Percentiles rank a stretch among this genome's conserved stretches.
These are phyloP conservation scores for Meteorus sp. DNA, from an alignment of 1,140 invertebrate genomes.

Conservation along the genomic window DNA sequence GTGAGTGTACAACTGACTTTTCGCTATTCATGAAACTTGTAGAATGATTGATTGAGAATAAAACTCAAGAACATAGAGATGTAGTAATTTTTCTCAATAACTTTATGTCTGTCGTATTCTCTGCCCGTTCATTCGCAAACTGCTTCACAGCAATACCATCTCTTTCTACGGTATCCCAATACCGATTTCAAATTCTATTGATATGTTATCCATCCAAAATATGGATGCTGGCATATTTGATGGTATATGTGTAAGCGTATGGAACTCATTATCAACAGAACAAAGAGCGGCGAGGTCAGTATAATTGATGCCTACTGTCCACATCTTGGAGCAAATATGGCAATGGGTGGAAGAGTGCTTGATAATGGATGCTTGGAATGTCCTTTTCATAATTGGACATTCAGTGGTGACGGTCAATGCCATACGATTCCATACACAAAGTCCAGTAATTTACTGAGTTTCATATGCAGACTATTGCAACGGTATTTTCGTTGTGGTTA, in stretches of 20 bases:
- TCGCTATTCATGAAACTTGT: not conserved
- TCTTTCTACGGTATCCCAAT: no score
- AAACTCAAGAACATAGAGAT: no score
- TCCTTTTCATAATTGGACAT: slow-evolving; percentile 87
- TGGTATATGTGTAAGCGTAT: not conserved
- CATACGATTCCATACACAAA: slow-evolving; percentile 68
- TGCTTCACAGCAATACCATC: not conserved
- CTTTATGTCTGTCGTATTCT: no score
- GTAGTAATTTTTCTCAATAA: no score
- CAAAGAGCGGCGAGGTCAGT: slow-evolving; percentile 64
- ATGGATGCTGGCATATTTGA: not conserved
- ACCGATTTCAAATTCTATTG: no score
- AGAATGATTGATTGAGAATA: no score
- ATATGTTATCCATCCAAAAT: not conserved
- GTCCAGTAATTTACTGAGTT: slow-evolving; percentile 54
- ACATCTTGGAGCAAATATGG: slow-evolving; percentile 86
- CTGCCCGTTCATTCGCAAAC: not conserved
- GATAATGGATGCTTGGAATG: slow-evolving; percentile 80
- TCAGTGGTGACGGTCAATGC: slow-evolving; percentile 74
- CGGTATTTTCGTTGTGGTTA: not conserved
- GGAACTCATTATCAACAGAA: slow-evolving; percentile 39
- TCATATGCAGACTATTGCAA: not conserved
- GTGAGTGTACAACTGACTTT: slow-evolving; percentile 32
- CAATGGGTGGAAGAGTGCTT: slow-evolving; percentile 73
- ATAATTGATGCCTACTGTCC: slow-evolving; percentile 86